Conservation (phyloP, 1,140 invertebrate species). For the Cyrtorhinus lividipennis region DNA sequence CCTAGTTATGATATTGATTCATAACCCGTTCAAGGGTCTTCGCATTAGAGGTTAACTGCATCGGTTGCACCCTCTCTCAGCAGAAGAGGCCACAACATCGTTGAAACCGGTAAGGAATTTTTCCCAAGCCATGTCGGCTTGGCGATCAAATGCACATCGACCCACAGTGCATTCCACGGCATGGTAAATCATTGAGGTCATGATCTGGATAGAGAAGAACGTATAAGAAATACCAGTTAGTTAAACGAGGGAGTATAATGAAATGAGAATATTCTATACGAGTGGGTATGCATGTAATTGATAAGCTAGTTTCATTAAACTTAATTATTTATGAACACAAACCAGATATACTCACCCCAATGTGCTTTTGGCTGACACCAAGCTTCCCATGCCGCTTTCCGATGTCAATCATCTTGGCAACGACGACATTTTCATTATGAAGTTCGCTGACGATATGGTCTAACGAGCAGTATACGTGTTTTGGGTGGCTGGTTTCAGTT, state of each 20-base stretch:
- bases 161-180: not conserved
- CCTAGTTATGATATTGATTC: too few species aligned
- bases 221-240: not conserved
- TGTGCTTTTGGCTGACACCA: not conserved
- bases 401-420: not conserved
- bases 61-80: too few species aligned
- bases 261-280: too few species aligned
- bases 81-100: not conserved
- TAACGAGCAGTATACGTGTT: not conserved
- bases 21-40: too few species aligned
- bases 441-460: not conserved
- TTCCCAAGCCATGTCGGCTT: not conserved
- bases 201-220: not conserved
- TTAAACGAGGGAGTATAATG: too few species aligned
- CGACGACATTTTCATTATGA: not conserved
- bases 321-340: too few species aligned
- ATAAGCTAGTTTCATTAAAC: too few species aligned
- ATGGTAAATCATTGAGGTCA: not conserved
- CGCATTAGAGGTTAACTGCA: too few species aligned
- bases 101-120: not conserved
- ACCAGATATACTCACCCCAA: not conserved
- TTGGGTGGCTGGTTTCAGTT: not conserved
- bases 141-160: not conserved
- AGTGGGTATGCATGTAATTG: too few species aligned
- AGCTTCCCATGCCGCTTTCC: not conserved